Evolutionary conservation across 2,797 vertebrate species (phyloP).

Genomic region (Malacoraja senta): DNA sequence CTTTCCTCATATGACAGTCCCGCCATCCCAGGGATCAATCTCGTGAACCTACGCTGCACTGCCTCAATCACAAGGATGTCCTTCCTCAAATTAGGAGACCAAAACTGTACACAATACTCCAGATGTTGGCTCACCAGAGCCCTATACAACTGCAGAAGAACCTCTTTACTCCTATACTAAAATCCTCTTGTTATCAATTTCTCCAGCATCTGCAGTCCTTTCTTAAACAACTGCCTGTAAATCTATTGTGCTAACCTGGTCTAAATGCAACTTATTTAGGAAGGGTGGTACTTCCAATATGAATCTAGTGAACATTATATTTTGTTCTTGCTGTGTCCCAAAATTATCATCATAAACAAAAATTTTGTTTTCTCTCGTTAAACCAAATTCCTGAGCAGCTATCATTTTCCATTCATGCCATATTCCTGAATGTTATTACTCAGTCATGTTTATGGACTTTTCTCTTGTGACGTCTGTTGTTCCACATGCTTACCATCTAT

Average conservation of each 20-base stretch:
- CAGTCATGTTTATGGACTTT: neutral
- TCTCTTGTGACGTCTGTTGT: neutral
- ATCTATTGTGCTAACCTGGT: neutral
- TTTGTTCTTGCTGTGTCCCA: neutral
- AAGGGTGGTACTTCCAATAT: neutral
- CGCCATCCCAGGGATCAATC: too few relatives aligned
- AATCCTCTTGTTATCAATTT: too few relatives aligned
- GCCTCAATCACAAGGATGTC: too few relatives aligned
- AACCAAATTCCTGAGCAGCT: neutral
- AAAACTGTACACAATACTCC: too few relatives aligned
- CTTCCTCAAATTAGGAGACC: too few relatives aligned
- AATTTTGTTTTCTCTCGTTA: neutral
- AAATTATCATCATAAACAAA: neutral
- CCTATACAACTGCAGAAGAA: too few relatives aligned
- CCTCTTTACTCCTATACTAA: too few relatives aligned
- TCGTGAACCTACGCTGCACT: too few relatives aligned
- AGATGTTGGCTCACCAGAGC: too few relatives aligned
- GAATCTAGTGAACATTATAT: too few relatives aligned
- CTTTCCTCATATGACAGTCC: too few relatives aligned
- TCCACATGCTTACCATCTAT: neutral
- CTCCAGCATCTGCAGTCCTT: too few relatives aligned
- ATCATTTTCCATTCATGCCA: neutral
- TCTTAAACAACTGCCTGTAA: neutral
- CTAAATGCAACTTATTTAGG: neutral
- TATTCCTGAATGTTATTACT: neutral